Evolutionary conservation across 2,113 vertebrate genomes (phyloP), one percentile per base, ranked within the genome.

Genomic region (Maccullochella peelii): DNA sequence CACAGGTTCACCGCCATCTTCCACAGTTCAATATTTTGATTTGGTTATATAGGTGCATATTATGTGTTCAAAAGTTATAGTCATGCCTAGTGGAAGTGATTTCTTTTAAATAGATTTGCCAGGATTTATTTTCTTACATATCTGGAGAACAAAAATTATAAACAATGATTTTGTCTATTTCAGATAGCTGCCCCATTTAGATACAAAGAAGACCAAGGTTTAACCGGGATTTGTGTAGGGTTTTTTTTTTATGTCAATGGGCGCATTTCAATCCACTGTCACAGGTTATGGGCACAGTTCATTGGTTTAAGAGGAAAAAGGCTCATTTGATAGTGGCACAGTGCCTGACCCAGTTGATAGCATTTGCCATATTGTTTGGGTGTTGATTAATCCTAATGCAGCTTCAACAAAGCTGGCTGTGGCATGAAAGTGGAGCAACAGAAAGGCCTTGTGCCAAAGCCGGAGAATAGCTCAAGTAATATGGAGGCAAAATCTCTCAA

Each of bases 351-450:
- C 92, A 92, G 79, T 92, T 92, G 89, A 90, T 89, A 54, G 86
- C 84, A 62, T 92, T 92, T 92, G 83, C 73, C 88, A 91, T 93
- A 94, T 94, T 92, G 91, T 92, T 93, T 89, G 85, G 89, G 84
- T 90, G 91, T 92, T 93, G 90, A 93, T 95, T 93, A 92, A 93
- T 91, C 89, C 89, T 89, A 78, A 89, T 86, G 91, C 90, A 89
- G 86, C 83, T 73, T 83, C 88, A 91, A 88, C 86, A 92, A 91
- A 92, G 92, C 93, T 88, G 90, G 69, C 85, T 72, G 84, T 76
- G 70, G 83, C 40, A 33, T 83, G 82, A 83, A 86, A 90, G 86
- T 91, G 76, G 75, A 93, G 85, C 89, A 86, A 78, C 80, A 81
- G 73, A 82, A 85, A 77, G 86, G 77, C 80, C 49, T 33, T 16